phyloP scores from a whole-genome alignment of 53 echinoderm and acorn worm genomes.

The Crossaster papposus region DNA sequence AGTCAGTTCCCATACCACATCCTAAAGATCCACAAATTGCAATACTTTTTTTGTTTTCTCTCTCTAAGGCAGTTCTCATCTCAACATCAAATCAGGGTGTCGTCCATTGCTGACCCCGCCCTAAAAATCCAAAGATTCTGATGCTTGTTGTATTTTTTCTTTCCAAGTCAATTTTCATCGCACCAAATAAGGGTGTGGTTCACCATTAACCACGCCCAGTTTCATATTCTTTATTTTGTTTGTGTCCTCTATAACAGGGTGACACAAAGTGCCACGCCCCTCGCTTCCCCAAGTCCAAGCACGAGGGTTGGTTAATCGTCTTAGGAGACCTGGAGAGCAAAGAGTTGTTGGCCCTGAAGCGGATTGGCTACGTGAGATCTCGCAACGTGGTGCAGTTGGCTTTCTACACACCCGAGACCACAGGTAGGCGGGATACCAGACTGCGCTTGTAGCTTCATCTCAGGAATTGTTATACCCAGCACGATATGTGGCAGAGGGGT shows the following conservation, averaged over 20 bases:
- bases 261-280: constrained; percentile 89
- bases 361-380: constrained; percentile 73
- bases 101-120: background rate
- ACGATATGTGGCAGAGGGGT: too few species aligned
- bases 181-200: background rate
- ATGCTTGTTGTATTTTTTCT: background rate
- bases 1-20: background rate
- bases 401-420: constrained; percentile 91
- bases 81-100: background rate
- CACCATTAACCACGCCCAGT: background rate
- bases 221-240: background rate
- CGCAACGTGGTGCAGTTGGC: constrained; percentile 74
- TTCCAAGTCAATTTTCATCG: background rate
- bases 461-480: too few species aligned
- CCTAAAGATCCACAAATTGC: too few species aligned
- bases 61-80: background rate
- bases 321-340: constrained; percentile 89
- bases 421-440: constrained; percentile 55
- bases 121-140: too few species aligned
- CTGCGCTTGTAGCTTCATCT: too few species aligned
- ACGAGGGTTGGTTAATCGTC: constrained; percentile 93
- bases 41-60: background rate
- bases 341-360: constrained; percentile 88
- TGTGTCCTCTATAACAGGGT: constrained; percentile 30
- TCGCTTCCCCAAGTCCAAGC: constrained; percentile 87